Conservation (phyloP, 2,888 invertebrate species). For the Drosophila fulvimacula region DNA sequence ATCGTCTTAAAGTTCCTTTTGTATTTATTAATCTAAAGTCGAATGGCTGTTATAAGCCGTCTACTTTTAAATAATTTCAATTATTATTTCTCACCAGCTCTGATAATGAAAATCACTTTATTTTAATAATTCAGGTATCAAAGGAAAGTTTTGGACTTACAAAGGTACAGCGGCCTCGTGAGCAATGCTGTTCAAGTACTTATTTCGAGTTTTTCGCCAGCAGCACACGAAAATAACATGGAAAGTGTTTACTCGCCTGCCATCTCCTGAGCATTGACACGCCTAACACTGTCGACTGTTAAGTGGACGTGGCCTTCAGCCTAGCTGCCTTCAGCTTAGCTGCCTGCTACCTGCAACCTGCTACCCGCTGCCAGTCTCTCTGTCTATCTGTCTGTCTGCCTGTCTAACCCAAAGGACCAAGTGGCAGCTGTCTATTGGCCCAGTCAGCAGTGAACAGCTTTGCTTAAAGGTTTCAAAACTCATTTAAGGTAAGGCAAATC, state of each 20-base stretch:
- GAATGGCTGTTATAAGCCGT: background rate
- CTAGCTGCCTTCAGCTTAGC: background rate
- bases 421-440: conserved; percentile 48
- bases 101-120: background rate
- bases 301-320: conserved; percentile 30
- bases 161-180: conserved; percentile 40
- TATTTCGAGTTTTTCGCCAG: conserved; percentile 37
- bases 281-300: conserved; percentile 42
- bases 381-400: conserved; percentile 7
- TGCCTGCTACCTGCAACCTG: background rate
- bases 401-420: conserved; percentile 15
- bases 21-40: background rate
- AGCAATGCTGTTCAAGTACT: conserved; percentile 25
- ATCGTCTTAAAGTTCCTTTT: too few relatives aligned
- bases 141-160: conserved; percentile 24
- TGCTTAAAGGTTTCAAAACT: conserved; percentile 25
- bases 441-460: conserved; percentile 2
- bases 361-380: conserved; percentile 8
- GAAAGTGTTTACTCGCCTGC: conserved; percentile 44
- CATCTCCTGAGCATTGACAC: conserved; percentile 50
- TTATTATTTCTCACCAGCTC: background rate
- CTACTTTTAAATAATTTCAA: background rate
- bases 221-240: conserved; percentile 48
- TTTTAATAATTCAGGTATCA: conserved; percentile 31
- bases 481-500: conserved; percentile 20